These are phyloP conservation scores for Drosophila varians DNA, from an alignment of 1,140 invertebrate genomes.

Conservation along the genomic window DNA sequence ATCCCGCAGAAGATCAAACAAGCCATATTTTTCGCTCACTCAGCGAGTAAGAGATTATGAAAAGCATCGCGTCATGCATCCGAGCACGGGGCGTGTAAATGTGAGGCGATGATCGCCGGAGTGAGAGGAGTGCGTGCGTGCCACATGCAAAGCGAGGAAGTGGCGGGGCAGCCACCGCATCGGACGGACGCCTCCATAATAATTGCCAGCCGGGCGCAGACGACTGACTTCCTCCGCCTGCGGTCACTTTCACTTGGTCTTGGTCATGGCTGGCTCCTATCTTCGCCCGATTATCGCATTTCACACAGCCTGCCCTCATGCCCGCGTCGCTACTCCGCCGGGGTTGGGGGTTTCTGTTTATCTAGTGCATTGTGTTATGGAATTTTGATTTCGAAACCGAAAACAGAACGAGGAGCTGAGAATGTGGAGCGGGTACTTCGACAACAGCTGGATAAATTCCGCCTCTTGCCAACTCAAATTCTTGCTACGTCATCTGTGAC, in stretches of 20 bases:
- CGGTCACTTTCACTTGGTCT: slow-evolving; percentile 71
- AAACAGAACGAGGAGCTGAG: slow-evolving; percentile 41
- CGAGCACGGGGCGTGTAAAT: slow-evolving; percentile 18
- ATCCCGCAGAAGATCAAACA: neutral
- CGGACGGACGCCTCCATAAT: neutral
- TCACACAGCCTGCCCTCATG: slow-evolving; percentile 25
- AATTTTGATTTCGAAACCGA: slow-evolving; percentile 55
- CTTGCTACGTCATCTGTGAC: slow-evolving; percentile 50
- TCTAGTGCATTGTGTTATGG: slow-evolving; percentile 71
- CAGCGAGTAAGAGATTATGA: slow-evolving; percentile 63
- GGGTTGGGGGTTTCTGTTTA: slow-evolving; percentile 39
- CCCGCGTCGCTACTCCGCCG: slow-evolving; percentile 14
- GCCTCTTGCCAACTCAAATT: slow-evolving; percentile 47
- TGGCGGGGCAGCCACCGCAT: slow-evolving; percentile 6
- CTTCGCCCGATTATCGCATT: slow-evolving; percentile 53
- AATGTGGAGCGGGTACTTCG: neutral
- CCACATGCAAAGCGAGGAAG: slow-evolving; percentile 66
- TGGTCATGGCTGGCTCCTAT: slow-evolving; percentile 55
- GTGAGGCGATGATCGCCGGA: slow-evolving; percentile 17
- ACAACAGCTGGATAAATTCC: slow-evolving; percentile 50
- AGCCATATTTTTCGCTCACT: slow-evolving; percentile 61
- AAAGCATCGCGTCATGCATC: slow-evolving; percentile 43
- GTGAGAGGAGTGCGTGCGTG: slow-evolving; percentile 60
- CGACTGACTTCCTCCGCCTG: neutral
- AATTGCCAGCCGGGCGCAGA: slow-evolving; percentile 17